These are phyloP conservation scores for Rhyzopertha dominica DNA, from an alignment of 1,140 invertebrate species.

Conservation along the genomic window DNA sequence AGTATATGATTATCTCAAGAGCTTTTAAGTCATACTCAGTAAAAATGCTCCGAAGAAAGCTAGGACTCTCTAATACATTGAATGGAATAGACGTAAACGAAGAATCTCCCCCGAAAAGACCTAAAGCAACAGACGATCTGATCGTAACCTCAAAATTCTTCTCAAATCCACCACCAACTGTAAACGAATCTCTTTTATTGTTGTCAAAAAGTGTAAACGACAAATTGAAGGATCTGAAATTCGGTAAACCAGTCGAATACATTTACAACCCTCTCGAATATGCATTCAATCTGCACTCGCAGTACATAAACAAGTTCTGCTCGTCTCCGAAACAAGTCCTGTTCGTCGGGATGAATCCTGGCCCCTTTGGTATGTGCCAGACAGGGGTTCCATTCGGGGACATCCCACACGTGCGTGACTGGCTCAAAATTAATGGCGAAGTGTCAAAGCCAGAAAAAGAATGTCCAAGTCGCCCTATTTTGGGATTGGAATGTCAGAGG, in stretches of 20 bases:
- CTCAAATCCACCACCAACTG: too few species aligned
- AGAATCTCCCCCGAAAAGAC: too few species aligned
- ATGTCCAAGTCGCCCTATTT: constrained; percentile 64
- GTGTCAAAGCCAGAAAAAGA: constrained; percentile 66
- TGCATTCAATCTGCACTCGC: constrained; percentile 66
- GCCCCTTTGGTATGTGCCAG: constrained; percentile 91
- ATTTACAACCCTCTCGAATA: constrained; percentile 84
- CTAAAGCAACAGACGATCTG: too few species aligned
- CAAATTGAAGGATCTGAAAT: constrained; percentile 13
- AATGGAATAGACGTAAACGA: too few species aligned
- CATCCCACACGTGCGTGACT: constrained; percentile 68
- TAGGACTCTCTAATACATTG: too few species aligned
- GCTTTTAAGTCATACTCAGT: too few species aligned
- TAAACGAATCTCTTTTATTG: too few species aligned
- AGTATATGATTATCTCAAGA: too few species aligned
- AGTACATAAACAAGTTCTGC: constrained; percentile 66
- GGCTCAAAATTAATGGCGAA: constrained; percentile 60
- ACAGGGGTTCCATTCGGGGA: constrained; percentile 94
- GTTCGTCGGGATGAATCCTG: constrained; percentile 91
- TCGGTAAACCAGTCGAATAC: constrained; percentile 53
- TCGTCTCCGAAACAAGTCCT: constrained; percentile 63
- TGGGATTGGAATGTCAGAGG: constrained; percentile 69
- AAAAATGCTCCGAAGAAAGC: too few species aligned
- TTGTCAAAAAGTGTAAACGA: constrained; percentile 21
- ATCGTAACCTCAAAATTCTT: too few species aligned